Base-by-base conservation (phyloP, 2,888 invertebrate species). In the Sinelater perroti region DNA sequence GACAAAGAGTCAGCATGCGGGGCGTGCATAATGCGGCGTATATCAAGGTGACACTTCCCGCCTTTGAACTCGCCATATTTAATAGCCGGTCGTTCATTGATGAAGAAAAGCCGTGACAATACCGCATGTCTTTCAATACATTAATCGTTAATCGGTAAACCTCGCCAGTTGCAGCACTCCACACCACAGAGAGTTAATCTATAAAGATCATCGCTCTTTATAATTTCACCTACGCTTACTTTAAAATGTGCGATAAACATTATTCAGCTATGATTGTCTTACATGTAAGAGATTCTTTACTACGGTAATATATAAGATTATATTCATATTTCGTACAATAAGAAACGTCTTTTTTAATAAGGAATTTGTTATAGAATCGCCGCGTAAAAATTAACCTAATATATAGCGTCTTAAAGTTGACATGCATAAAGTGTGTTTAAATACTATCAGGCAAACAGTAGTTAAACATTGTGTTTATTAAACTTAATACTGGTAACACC, bases 201-300 rank as follows among this genome's bases (percentile, higher is more conserved):
- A 75, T 76, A 76, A 76, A 76, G 77, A 76, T 75, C 75, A 73
- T 72, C 77, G 75, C 78, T 78, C 76, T 76, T 78, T 72, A 78
- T 75, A 77, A 74, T 78, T 76, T 77, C 74, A 77, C 78, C 78
- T 78, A 78, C 78, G 78, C 78, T 78, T 78, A 78, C 76, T 67
- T 71, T 70, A 76, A 75, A 77, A 75, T 75, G 73, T 74, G 75
- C 74, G 73, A 72, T 75, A 73, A 75, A 75, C n/a, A n/a, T n/a
- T n/a, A n/a, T n/a, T n/a, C n/a, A n/a, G n/a, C n/a, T n/a, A n/a
- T n/a, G n/a, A n/a, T n/a, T n/a, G n/a, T n/a, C n/a, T n/a, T n/a
- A n/a, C n/a, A n/a, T n/a, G n/a, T n/a, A n/a, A n/a, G n/a, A n/a
- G n/a, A n/a, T n/a, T n/a, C n/a, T n/a, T n/a, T n/a, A n/a, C n/a